Evolutionary conservation across 2,888 invertebrate genomes (phyloP).

Genomic region (Cephus rjabovi): DNA sequence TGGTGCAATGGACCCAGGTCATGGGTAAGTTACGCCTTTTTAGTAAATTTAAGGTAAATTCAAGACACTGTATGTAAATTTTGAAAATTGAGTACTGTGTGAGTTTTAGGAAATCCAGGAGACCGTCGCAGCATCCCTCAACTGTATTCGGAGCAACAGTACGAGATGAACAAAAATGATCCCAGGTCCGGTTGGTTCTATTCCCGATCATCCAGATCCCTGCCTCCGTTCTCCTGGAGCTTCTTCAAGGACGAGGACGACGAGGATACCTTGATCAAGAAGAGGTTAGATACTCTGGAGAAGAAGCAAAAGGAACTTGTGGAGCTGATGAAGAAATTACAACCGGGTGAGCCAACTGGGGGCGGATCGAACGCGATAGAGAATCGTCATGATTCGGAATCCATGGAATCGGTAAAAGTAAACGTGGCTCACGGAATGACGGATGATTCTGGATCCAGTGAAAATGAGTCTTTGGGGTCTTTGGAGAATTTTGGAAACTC

Average conservation of each 20-base stretch:
- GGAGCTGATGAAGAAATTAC: slow-evolving; percentile 20
- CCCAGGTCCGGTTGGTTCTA: slow-evolving; percentile 19
- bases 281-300: slow-evolving; percentile 30
- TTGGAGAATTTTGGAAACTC: not conserved
- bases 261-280: slow-evolving; percentile 14
- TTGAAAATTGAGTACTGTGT: not conserved
- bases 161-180: not conserved
- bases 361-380: not conserved
- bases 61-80: not conserved
- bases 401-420: not conserved
- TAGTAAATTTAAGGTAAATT: not conserved
- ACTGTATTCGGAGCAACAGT: not conserved
- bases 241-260: not conserved
- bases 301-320: slow-evolving; percentile 27
- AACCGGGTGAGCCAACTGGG: slow-evolving; percentile 16
- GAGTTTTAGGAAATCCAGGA: not conserved
- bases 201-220: slow-evolving; percentile 25
- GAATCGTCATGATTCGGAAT: not conserved
- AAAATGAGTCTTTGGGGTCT: not conserved
- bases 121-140: not conserved
- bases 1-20: not conserved
- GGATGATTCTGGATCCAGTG: not conserved
- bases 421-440: not conserved
- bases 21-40: slow-evolving; percentile 5
- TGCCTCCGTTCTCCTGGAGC: slow-evolving; percentile 22